Evolutionary conservation across 2,888 invertebrate species (phyloP), one percentile per base, ranked within the genome.

Genomic region (Arrhopalites spinosus): DNA sequence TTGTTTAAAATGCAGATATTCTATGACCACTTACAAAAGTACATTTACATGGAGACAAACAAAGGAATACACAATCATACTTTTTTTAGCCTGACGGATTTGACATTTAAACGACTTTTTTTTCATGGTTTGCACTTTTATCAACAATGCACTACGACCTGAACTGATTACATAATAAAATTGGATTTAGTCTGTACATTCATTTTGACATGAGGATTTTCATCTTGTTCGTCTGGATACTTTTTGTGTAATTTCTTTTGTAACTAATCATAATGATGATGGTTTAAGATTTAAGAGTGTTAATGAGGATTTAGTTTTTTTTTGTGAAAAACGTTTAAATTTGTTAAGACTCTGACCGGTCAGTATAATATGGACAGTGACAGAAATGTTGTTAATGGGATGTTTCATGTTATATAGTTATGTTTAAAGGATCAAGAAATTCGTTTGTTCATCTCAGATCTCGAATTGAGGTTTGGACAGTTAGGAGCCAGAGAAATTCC

Each of bases 101-200:
- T 7, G 36, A 36, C 36, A 7, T 36, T 11, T 36, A 7, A 36
- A 36, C 3, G 11, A 36, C 3, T 7, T 7, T n/a, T n/a, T n/a
- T n/a, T 36, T 36, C 5, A 11, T 36, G 36, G 36, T 36, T 36
- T 11, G 36, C 36, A 36, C 36, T 36, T 36, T 36, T 11, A 3
- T 36, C 3, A 36, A 36, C 11, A 11, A 36, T 11, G 11, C 11
- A 56, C 67, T 74, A 67, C 59, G 36, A 36, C 5, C 36, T 11
- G 11, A 36, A 3, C 36, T 36, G 75, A 75, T 75, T 75, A 75
- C 43, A 68, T 36, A 29, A 36, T 59, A 67, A 68, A 74, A 74
- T 75, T 69, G 63, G 75, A 75, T 75, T 75, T 75, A 61, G 56
- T 70, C 59, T 36, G 59, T 30, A 72, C 45, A 45, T 43, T 72